These are phyloP conservation scores for Orchestes rusci DNA, from an alignment of 2,888 invertebrate genomes.

Conservation along the genomic window DNA sequence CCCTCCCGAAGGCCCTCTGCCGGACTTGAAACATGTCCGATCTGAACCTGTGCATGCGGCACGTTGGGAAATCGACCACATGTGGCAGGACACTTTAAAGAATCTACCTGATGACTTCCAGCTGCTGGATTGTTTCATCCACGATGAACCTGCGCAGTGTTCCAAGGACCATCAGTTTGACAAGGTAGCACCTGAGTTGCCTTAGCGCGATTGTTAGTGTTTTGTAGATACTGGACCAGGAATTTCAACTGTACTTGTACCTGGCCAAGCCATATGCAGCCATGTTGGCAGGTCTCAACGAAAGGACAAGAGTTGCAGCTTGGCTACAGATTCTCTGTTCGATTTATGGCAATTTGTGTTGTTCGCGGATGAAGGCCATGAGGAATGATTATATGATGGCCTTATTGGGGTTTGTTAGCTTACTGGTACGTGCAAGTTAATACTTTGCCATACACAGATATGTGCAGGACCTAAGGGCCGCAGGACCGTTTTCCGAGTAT, in stretches of 20 bases:
- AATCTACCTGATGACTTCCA: slow-evolving; percentile 41
- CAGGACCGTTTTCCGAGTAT: slow-evolving; percentile 46
- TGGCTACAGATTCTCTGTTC: slow-evolving; percentile 50
- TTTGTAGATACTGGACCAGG: slow-evolving; percentile 43
- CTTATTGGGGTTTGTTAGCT: slow-evolving; percentile 41
- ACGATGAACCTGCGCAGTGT: slow-evolving; percentile 33
- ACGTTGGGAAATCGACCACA: slow-evolving; percentile 45
- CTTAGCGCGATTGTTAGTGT: too few relatives aligned
- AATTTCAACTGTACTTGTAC: slow-evolving; percentile 46
- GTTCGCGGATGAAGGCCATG: slow-evolving; percentile 48
- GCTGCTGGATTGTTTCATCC: slow-evolving; percentile 37
- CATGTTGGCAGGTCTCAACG: slow-evolving; percentile 40
- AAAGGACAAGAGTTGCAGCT: slow-evolving; percentile 43
- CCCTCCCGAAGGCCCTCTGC: slow-evolving; percentile 41
- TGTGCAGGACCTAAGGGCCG: slow-evolving; percentile 43
- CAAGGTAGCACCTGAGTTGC: slow-evolving; percentile 29
- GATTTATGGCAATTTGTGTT: slow-evolving; percentile 43
- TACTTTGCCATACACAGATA: slow-evolving; percentile 40
- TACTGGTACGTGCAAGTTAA: too few relatives aligned
- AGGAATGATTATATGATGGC: slow-evolving; percentile 52
- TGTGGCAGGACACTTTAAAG: slow-evolving; percentile 43
- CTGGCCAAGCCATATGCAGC: slow-evolving; percentile 46
- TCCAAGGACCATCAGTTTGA: slow-evolving; percentile 37
- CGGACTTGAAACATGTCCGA: slow-evolving; percentile 36
- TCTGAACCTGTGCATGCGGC: slow-evolving; percentile 35